Base-by-base conservation (phyloP, 2,113 vertebrate genomes). In the Pelusios castaneus region DNA sequence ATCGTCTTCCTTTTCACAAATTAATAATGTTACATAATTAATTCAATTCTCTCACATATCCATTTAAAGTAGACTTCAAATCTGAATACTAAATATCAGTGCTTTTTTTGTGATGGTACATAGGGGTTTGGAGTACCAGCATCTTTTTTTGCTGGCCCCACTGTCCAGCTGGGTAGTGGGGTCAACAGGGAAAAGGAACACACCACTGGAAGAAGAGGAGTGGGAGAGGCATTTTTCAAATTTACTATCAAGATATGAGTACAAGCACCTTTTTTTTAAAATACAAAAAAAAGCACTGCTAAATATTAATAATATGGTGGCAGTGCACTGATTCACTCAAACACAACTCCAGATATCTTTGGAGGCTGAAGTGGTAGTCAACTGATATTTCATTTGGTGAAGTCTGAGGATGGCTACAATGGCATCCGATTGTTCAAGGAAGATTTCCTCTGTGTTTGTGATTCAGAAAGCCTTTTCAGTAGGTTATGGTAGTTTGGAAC, bases 21-120 rank as follows among this genome's bases (percentile, higher is more conserved):
- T 73, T 87, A 95, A 73, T 73, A 73, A 81, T 93, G 94, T 93
- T 85, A 91, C 0, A 1, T 73, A 51, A 38, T 88, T 93, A 91
- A 95, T 94, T 93, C 90, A 90, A 95, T 19, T 73, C 84, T 78
- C 25, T 88, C 83, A 84, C 91, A 87, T 12, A 90, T 63, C 70
- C 70, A 58, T 4, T 1, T 86, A 84, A 49, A 86, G 21, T 89
- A 70, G 55, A 95, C 56, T 91, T 92, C 85, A 88, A 93, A n/a
- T 3, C 43, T 85, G 84, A 87, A 92, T 89, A 85, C 14, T 79
- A 95, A 92, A n/a, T n/a, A n/a, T n/a, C n/a, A n/a, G n/a, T n/a
- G n/a, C n/a, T n/a, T n/a, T n/a, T n/a, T n/a, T n/a, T n/a, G n/a
- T n/a, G n/a, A n/a, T n/a, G n/a, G n/a, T n/a, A n/a, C n/a, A n/a